phyloP scores from a whole-genome alignment of 2,888 invertebrate genomes.

The Mimachlamys varia region DNA sequence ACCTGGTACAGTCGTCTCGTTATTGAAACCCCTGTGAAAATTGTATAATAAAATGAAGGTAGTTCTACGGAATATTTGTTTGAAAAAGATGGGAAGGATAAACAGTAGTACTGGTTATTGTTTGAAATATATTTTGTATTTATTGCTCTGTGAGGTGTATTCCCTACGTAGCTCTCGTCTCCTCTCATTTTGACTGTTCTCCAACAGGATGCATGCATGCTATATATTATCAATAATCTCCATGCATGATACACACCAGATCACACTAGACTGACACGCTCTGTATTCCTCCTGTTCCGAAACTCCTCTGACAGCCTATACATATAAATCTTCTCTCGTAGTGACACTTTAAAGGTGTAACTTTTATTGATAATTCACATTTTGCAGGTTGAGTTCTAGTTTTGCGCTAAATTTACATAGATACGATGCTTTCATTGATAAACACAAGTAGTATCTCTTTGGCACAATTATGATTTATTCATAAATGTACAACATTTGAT shows the following conservation, averaged over 20 bases:
- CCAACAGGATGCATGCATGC: not conserved
- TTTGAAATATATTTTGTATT: not conserved
- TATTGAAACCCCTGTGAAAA: no score
- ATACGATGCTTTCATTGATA: not conserved
- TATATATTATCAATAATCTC: constrained; percentile 23
- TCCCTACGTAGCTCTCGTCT: not conserved
- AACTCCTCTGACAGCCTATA: not conserved
- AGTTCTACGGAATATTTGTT: no score
- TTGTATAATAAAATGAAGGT: not conserved
- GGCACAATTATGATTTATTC: constrained; percentile 14
- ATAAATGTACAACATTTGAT: no score
- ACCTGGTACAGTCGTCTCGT: not conserved
- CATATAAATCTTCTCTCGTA: not conserved
- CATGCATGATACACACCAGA: constrained; percentile 11
- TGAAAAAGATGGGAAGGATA: no score
- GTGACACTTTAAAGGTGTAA: not conserved
- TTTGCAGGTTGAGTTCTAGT: not conserved
- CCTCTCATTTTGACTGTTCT: not conserved
- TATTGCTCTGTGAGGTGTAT: not conserved
- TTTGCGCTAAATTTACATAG: not conserved
- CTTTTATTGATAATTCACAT: not conserved
- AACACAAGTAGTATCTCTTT: not conserved
- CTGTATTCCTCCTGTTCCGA: not conserved
- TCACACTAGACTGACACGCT: not conserved
- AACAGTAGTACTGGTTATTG: not conserved